Evolutionary conservation across 2,113 vertebrate species (phyloP).

Genomic region (Semnopithecus entellus): DNA sequence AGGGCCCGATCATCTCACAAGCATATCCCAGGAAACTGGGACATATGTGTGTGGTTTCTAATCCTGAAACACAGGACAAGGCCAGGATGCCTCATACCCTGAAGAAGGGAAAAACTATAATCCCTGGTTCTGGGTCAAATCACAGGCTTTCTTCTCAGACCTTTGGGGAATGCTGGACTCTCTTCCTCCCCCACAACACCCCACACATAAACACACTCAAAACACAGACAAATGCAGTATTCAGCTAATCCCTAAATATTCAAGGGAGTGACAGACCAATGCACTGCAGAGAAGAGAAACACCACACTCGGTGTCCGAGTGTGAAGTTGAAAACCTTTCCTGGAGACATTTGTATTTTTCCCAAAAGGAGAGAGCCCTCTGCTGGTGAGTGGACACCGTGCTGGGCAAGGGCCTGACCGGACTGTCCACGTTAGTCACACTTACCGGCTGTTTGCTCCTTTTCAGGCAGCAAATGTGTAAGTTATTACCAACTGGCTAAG

Average conservation of each 20-base stretch:
- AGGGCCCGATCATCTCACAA: neutral
- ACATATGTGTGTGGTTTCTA: neutral
- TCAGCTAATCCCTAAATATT: neutral
- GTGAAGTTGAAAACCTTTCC: neutral
- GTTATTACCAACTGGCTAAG: neutral
- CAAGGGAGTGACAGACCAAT: neutral
- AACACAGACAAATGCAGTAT: neutral
- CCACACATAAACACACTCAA: neutral
- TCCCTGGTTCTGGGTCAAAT: neutral
- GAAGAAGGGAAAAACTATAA: neutral
- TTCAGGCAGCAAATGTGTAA: slow-evolving; percentile 18
- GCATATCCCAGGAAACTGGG: neutral
- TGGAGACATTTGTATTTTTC: slow-evolving; percentile 20
- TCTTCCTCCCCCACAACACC: neutral
- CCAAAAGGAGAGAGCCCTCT: slow-evolving; percentile 72
- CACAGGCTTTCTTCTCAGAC: neutral
- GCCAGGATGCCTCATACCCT: neutral
- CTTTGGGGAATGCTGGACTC: neutral
- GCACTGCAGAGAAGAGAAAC: neutral
- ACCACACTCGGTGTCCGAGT: neutral
- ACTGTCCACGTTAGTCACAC: neutral
- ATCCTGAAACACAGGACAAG: neutral
- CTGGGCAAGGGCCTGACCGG: neutral
- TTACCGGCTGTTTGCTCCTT: neutral
- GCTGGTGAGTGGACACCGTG: slow-evolving; percentile 49